A percentile compares a stretch with the other conserved stretches of the same genome.
phyloP scores from a whole-genome alignment of 2,888 invertebrate genomes.

The Acronicta alni region DNA sequence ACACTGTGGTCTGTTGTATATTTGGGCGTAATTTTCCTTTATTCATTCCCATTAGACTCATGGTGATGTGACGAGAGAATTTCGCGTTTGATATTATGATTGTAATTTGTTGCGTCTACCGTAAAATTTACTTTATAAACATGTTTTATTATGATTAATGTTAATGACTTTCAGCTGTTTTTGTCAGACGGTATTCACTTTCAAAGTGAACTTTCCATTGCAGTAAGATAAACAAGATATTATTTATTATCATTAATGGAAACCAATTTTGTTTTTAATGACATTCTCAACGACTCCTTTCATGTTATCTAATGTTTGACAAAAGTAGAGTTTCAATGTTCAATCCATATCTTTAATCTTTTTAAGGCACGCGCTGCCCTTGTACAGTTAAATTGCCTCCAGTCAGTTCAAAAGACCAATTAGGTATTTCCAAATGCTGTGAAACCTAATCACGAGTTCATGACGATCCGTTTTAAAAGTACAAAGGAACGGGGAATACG shows the following conservation, averaged over 20 bases:
- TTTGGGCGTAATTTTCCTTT: conserved; percentile 57
- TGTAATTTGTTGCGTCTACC: conserved; percentile 6
- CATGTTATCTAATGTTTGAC: too few species aligned
- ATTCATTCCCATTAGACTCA: conserved; percentile 44
- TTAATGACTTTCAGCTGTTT: conserved; percentile 25
- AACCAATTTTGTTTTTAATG: too few species aligned
- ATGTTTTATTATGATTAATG: conserved; percentile 12
- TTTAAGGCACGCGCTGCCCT: too few species aligned
- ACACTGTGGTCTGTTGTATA: conserved; percentile 56
- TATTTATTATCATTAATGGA: conserved; percentile 20
- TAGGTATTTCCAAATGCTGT: neutral
- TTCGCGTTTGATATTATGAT: conserved; percentile 6
- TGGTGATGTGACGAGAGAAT: conserved; percentile 41
- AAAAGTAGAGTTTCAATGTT: too few species aligned
- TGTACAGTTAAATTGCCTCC: too few species aligned
- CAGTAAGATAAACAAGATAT: conserved; percentile 10
- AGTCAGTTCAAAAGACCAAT: neutral
- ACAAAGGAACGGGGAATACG: conserved; percentile 9
- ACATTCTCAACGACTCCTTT: neutral
- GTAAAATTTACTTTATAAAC: conserved; percentile 15
- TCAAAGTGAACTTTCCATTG: conserved; percentile 15
- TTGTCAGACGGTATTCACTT: conserved; percentile 23
- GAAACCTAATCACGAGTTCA: neutral
- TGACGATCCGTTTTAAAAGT: neutral
- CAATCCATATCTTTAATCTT: too few species aligned